Conservation (phyloP, 2,888 invertebrate genomes). For the Gymnoscelis rufifasciata region DNA sequence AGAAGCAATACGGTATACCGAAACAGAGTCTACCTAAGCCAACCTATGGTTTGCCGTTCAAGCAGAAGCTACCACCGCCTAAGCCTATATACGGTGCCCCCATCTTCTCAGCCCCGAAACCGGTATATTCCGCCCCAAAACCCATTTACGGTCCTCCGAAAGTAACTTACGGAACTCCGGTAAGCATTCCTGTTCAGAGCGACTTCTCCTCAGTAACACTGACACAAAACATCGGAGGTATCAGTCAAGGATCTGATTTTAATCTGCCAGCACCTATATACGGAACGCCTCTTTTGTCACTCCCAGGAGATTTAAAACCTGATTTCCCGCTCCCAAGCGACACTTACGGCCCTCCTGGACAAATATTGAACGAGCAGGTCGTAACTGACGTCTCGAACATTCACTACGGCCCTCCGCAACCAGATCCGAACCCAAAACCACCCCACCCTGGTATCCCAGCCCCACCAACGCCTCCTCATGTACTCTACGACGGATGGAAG, state of each 20-base stretch:
- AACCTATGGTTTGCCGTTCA: constrained; percentile 54
- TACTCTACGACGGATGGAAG: constrained; percentile 91
- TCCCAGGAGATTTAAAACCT: constrained; percentile 60
- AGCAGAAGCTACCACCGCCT: constrained; percentile 45
- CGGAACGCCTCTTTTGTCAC: constrained; percentile 54
- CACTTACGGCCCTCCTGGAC: constrained; percentile 72
- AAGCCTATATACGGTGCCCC: constrained; percentile 43
- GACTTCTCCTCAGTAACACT: constrained; percentile 35
- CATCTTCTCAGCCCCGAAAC: constrained; percentile 36
- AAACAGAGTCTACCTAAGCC: constrained; percentile 51
- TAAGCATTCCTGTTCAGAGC: constrained; percentile 30
- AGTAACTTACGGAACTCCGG: constrained; percentile 45
- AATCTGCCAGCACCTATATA: constrained; percentile 67
- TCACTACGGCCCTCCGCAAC: constrained; percentile 80
- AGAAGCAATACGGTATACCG: constrained; percentile 50
- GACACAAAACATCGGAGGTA: constrained; percentile 28
- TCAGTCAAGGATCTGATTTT: constrained; percentile 37
- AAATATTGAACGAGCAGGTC: constrained; percentile 55
- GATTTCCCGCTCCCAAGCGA: constrained; percentile 67
- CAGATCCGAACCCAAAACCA: constrained; percentile 78
- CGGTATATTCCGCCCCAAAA: constrained; percentile 65
- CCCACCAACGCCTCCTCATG: constrained; percentile 86
- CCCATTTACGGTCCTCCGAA: constrained; percentile 56
- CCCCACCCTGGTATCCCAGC: constrained; percentile 85
- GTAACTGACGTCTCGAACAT: constrained; percentile 53